phyloP scores from a whole-genome alignment of 2,797 vertebrate species.

The Epinephelus awoara region DNA sequence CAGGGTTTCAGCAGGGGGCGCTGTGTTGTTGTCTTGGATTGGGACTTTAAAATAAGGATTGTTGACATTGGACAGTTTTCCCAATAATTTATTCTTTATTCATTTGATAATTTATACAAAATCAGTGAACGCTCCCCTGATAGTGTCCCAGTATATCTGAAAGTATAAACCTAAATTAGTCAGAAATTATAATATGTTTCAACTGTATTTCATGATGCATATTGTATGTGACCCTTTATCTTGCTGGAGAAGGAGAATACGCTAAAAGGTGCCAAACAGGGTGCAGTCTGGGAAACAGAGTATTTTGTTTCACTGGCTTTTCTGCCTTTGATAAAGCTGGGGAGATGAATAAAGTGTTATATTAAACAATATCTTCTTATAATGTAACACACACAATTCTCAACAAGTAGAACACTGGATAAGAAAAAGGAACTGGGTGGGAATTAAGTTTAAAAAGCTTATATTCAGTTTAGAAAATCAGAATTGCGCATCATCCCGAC shows the following conservation, averaged over 20 bases:
- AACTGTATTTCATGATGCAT: slow-evolving; percentile 40
- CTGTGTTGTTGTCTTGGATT: slow-evolving; percentile 41
- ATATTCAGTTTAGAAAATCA: background rate
- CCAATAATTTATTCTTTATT: slow-evolving; percentile 43
- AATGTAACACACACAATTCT: background rate
- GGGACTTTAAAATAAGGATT: slow-evolving; percentile 25
- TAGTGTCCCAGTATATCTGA: slow-evolving; percentile 33
- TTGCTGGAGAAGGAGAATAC: slow-evolving; percentile 67
- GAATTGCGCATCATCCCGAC: background rate
- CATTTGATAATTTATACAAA: slow-evolving; percentile 46
- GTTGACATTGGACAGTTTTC: slow-evolving; percentile 18
- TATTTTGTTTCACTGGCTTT: slow-evolving; percentile 18
- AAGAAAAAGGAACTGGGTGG: slow-evolving; percentile 42
- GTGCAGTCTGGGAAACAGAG: slow-evolving; percentile 61
- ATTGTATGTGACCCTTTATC: slow-evolving; percentile 33
- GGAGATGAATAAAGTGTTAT: slow-evolving; percentile 9
- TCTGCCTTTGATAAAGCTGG: slow-evolving; percentile 11
- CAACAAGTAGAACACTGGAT: background rate
- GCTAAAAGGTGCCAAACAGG: slow-evolving; percentile 70
- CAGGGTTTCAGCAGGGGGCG: slow-evolving; percentile 70
- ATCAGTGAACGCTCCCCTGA: slow-evolving; percentile 30
- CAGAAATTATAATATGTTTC: slow-evolving; percentile 22
- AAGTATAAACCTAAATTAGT: slow-evolving; percentile 29
- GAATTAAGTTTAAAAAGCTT: slow-evolving; percentile 10
- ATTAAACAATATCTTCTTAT: background rate